Conservation (phyloP, 2,113 vertebrate genomes). For the Ophiodon elongatus region DNA sequence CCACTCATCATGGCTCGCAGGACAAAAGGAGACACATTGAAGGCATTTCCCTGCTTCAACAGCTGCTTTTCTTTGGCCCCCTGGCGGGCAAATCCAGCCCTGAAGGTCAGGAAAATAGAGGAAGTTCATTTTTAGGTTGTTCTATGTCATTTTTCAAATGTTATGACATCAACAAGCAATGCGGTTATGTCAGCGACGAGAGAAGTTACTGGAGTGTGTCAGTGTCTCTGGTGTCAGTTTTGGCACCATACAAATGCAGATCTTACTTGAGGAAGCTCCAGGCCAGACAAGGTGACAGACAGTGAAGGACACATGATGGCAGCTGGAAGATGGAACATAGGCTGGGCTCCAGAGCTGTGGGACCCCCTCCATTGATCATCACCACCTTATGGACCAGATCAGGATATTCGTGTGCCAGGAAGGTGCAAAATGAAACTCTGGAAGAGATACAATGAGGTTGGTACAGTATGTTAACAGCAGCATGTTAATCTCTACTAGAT, state of each 20-base stretch:
- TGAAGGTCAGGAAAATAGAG: slow-evolving; percentile 47
- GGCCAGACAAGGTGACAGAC: slow-evolving; percentile 94
- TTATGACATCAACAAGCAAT: neutral
- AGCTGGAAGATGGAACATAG: slow-evolving; percentile 98
- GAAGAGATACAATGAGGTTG: neutral
- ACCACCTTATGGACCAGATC: slow-evolving; percentile 97
- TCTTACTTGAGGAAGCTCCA: slow-evolving; percentile 99
- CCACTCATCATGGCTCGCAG: slow-evolving; percentile 98
- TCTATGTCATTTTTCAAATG: neutral
- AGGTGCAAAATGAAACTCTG: slow-evolving; percentile 98
- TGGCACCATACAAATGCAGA: neutral
- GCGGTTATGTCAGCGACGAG: neutral
- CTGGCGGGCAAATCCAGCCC: slow-evolving; percentile 96
- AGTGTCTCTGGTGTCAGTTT: neutral
- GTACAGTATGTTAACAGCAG: neutral
- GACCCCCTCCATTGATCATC: slow-evolving; percentile 97
- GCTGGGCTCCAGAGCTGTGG: slow-evolving; percentile 96
- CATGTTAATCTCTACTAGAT: neutral
- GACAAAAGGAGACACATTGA: slow-evolving; percentile 96
- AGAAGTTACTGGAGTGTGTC: neutral
- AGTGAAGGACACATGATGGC: slow-evolving; percentile 93
- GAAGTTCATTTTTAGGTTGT: neutral
- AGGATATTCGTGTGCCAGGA: slow-evolving; percentile 96
- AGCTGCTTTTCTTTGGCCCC: slow-evolving; percentile 98
- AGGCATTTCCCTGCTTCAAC: slow-evolving; percentile 94